Evolutionary conservation across 2,797 vertebrate species (phyloP), one percentile per base, ranked within the genome.

Genomic region (Halcyon leucocephala): DNA sequence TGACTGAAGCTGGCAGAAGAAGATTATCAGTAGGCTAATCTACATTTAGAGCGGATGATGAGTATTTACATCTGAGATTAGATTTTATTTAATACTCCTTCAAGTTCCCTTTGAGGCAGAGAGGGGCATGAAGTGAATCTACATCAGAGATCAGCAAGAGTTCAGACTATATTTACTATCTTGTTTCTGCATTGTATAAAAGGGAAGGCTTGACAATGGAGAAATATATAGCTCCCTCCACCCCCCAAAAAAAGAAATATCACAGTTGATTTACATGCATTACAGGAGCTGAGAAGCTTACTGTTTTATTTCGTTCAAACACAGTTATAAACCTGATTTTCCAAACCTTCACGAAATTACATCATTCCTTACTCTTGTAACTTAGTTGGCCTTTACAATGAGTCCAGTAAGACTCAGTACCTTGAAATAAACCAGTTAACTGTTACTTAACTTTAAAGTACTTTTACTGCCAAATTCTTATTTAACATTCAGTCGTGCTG

Each of bases 11-110:
- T 79, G 29, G 74, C 78, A 93, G 48, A 92, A 95, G 84, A 73
- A 94, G 95, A 92, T 90, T 92, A 93, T 90, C 86, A 90, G 87
- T 19, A 71, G 77, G 79, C 76, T 95, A 96, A 96, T 86, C 94
- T 90, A 93, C 90, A 90, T 91, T 95, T 94, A 91, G 87, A 86
- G 62, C 35, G 14, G 94, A 94, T 96, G 79, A 95, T 55, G 69
- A 87, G 91, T 83, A 91, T 96, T 96, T 95, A 95, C 82, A 90
- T 82, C 46, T 7, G 31, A 88, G 93, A 95, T 88, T 86, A 86
- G 58, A 66, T 76, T 82, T 90, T 87, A 82, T 70, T 90, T 94
- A 94, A 95, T 83, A 79, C 73, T 86, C 69, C 84, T 71, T 71
- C 69, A 94, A 60, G 69, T 76, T 83, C 49, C 51, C 82, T 90